These are phyloP conservation scores for Buceros bicornis DNA, from an alignment of 2,797 vertebrate genomes.

Conservation along the genomic window DNA sequence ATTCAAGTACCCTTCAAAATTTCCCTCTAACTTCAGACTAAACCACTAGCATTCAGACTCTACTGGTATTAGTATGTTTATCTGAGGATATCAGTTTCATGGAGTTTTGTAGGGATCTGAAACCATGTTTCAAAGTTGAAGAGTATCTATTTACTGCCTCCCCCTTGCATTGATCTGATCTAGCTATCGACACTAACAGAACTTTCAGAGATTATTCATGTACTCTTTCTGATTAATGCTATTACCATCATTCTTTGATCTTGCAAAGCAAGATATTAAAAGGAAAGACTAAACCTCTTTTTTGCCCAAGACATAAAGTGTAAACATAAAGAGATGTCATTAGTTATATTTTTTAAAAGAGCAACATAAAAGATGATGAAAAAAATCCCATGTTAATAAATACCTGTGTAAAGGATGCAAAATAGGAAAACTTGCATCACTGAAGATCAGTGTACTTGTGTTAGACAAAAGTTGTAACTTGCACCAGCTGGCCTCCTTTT, in stretches of 20 bases:
- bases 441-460: background rate
- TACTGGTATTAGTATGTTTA: background rate
- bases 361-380: background rate
- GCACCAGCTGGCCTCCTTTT: background rate
- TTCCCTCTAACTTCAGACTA: background rate
- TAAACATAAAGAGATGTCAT: background rate
- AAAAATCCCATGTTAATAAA: background rate
- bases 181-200: background rate
- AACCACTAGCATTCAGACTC: background rate
- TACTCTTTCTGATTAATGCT: background rate
- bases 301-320: background rate
- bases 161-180: background rate
- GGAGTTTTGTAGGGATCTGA: background rate
- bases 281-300: background rate
- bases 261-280: background rate
- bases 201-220: background rate
- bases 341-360: background rate
- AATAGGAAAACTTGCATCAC: background rate
- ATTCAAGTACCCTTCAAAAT: background rate
- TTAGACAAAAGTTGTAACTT: background rate
- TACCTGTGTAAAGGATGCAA: background rate
- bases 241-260: background rate
- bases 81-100: background rate
- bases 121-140: background rate
- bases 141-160: background rate